Conservation (phyloP, 92 coral and sea anemone genomes). For the Epizoanthus scotinus region DNA sequence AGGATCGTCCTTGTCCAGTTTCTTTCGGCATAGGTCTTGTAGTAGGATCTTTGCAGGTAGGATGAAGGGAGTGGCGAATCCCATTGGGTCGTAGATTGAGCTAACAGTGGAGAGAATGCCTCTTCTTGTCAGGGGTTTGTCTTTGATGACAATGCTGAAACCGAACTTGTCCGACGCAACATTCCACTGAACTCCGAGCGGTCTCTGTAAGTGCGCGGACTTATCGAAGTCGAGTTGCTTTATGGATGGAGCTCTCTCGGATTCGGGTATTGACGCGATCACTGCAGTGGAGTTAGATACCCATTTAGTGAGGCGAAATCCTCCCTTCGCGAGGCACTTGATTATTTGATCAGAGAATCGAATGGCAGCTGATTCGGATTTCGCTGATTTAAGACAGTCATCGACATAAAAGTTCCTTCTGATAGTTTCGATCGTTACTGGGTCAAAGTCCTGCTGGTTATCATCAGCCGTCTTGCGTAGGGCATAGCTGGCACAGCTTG, state of each 20-base stretch:
- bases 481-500: conserved; percentile 60
- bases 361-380: conserved; percentile 45
- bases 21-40: conserved; percentile 29
- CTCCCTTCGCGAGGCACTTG: conserved; percentile 47
- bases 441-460: conserved; percentile 35
- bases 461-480: conserved; percentile 54
- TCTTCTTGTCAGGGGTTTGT: conserved; percentile 33
- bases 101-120: conserved; percentile 37
- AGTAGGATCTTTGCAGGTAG: conserved; percentile 26
- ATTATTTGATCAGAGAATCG: conserved; percentile 26
- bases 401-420: conserved; percentile 55
- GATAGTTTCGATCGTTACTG: conserved; percentile 27
- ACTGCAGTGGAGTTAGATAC: conserved; percentile 40
- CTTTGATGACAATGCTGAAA: conserved; percentile 15
- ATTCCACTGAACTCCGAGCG: conserved; percentile 47
- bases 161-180: conserved; percentile 26
- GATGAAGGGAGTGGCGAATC: conserved; percentile 38
- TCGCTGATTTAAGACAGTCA: conserved; percentile 54
- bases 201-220: conserved; percentile 19
- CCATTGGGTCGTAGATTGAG: conserved; percentile 53
- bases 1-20: conserved; percentile 41
- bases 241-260: conserved; percentile 36
- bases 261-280: conserved; percentile 34
- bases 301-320: conserved; percentile 54
- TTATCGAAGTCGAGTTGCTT: conserved; percentile 17